Base-by-base conservation (phyloP, 2,797 vertebrate species). In the Acanthurus leucopareius region DNA sequence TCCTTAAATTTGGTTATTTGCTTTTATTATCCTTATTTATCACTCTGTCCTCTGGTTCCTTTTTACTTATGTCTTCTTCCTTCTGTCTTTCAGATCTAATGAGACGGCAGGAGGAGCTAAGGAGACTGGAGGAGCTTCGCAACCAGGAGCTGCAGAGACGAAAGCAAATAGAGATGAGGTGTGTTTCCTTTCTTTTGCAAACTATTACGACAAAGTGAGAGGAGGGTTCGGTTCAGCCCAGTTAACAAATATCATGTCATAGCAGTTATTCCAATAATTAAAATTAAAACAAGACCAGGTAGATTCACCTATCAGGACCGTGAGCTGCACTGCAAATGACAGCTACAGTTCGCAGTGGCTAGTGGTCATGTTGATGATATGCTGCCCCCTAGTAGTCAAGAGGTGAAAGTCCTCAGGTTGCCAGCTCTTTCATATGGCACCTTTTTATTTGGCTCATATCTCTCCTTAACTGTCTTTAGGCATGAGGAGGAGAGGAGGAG, bases 101-200 rank as follows among this genome's bases (percentile, higher is more conserved):
- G 98, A 95, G 97, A 35, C 97, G 97, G 47, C 97, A 99, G 54
- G 98, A 99, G 91, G 98, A 99, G 89, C 88, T 99, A 85, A 96
- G 98, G 79, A 95, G 97, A 19, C 92, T 99, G 77, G 98, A 99
- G 92, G 98, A 99, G 86, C 96, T 99, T 65, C 94, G 97, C 69
- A 99, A 99, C 87, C 97, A 99, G 90, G 98, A 99, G 73, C 95
- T 99, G 71, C 98, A 99, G 86, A 98, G 98, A 84, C 94, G 97
- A 83, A 98, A 99, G 85, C 97, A 99, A 91, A 97, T 98, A 74
- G 98, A 99, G 47, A 90, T 99, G 94, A 99, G 98, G 98, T 98
- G 94, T 73, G 79, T 68, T 20, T 65, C 19, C 10, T 67, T 0
- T 42, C 5, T 20, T 63, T 13, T 44, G 38, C 32, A 16, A 63